Base-by-base conservation (phyloP, 2,113 vertebrate genomes). In the Mesitornis unicolor region DNA sequence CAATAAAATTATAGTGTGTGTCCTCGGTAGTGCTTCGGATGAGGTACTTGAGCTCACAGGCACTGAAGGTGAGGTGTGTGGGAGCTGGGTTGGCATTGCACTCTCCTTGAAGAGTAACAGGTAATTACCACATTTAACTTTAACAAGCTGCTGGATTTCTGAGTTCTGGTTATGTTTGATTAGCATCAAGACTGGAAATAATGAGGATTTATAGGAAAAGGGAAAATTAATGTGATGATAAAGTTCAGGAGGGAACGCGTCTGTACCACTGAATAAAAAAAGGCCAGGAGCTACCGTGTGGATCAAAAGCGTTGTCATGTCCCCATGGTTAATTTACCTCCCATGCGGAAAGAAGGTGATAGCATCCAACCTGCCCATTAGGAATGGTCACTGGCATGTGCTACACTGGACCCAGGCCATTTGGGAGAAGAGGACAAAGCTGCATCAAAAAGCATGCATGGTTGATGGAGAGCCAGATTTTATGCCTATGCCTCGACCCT, bases 161-260 rank as follows among this genome's bases (percentile, higher is more conserved):
- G 54, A 51, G 24, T 71, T 43, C 42, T 82, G 70, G 28, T 84
- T 94, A 36, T 69, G 35, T 80, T 38, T 93, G 63, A 90, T 83
- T 91, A 83, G 17, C 48, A 54, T 51, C 50, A 73, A 36, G 28
- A 29, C 29, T 93, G 48, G 61, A 79, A 96, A 78, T 76, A 56
- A 78, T 61, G 40, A 42, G 35, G 29, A 70, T 93, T 70, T 93
- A 5, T 24, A 70, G 56, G 40, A 80, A 87, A 64, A 91, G 25
- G 25, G 24, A 31, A 89, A 88, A 92, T 25, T 16, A 87, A 57
- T 40, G 22, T 89, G 40, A 68, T 94, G 57, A 26, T 63, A 47
- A 24, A 70, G 89, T 53, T 75, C 69, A 82, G 47, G 43, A 84
- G 51, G 29, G 47, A 82, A 78, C 67, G 29, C 16, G 16, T 48